A percentile compares a stretch with the other conserved stretches of the same genome.
These are phyloP conservation scores for Etheostoma perlongum DNA, from an alignment of 2,797 vertebrate genomes.

Conservation along the genomic window DNA sequence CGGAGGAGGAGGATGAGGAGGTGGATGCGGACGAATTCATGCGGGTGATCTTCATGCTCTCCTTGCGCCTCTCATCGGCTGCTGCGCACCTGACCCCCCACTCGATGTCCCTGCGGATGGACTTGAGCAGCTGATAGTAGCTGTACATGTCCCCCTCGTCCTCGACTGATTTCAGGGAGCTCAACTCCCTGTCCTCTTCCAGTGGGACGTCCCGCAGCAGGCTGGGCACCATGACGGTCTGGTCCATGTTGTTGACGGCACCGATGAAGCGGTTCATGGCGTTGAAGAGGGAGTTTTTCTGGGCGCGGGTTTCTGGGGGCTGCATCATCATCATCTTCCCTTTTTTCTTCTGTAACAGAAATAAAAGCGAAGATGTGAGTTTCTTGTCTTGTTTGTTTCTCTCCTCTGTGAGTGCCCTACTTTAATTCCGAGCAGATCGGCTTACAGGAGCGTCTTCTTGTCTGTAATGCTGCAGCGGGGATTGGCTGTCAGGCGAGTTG, in stretches of 20 bases:
- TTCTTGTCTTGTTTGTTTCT: constrained; percentile 7
- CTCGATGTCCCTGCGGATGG: constrained; percentile 96
- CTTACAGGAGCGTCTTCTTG: constrained; percentile 43
- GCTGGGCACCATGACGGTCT: constrained; percentile 97
- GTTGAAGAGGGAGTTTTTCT: constrained; percentile 95
- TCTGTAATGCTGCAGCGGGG: constrained; percentile 33
- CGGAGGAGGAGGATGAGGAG: constrained; percentile 56
- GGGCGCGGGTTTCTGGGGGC: constrained; percentile 88
- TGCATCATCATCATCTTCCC: constrained; percentile 91
- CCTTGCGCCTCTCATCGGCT: constrained; percentile 82
- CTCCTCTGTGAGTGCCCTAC: constrained; percentile 16
- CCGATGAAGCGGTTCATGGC: constrained; percentile 97
- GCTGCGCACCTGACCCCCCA: constrained; percentile 90
- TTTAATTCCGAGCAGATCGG: constrained; percentile 60
- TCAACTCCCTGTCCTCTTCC: constrained; percentile 85
- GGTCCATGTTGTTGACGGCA: constrained; percentile 98
- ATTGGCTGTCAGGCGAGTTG: constrained; percentile 47
- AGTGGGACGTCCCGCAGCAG: constrained; percentile 95
- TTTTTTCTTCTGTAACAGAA: not conserved
- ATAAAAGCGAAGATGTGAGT: constrained; percentile 19
- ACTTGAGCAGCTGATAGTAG: constrained; percentile 95
- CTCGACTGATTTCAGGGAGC: constrained; percentile 75
- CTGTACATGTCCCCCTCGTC: constrained; percentile 94
- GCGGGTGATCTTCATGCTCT: constrained; percentile 83
- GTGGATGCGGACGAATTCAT: constrained; percentile 73